phyloP scores from a whole-genome alignment of 2,113 vertebrate species.

The Tragelaphus buxtoni region DNA sequence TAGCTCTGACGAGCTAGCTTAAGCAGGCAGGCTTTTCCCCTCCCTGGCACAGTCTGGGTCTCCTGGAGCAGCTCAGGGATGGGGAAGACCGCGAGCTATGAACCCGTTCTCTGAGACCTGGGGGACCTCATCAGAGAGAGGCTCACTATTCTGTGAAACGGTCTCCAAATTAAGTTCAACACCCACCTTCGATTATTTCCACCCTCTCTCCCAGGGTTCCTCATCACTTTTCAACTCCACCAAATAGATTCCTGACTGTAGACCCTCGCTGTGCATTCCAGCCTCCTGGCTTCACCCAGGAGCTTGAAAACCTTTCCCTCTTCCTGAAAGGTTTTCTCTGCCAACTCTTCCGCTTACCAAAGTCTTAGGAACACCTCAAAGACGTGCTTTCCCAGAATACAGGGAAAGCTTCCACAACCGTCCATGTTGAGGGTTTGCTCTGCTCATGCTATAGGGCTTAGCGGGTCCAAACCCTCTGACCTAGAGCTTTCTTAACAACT shows the following conservation, averaged over 20 bases:
- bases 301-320: neutral
- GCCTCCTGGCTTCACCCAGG: neutral
- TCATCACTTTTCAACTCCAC: neutral
- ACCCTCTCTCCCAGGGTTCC: neutral
- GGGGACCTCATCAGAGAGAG: neutral
- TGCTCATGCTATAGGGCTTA: neutral
- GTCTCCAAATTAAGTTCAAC: neutral
- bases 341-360: neutral
- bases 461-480: neutral
- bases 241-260: neutral
- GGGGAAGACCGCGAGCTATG: neutral
- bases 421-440: neutral
- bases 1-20: neutral
- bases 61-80: neutral
- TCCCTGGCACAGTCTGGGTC: neutral
- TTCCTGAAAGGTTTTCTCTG: neutral
- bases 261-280: neutral
- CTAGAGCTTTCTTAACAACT: neutral
- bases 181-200: neutral
- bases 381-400: neutral
- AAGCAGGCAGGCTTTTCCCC: neutral
- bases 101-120: neutral
- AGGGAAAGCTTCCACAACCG: neutral
- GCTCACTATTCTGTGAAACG: neutral
- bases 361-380: neutral